Percentiles rank a stretch among this genome's conserved stretches.
These are phyloP conservation scores for Thinocorus orbignyianus DNA, from an alignment of 2,113 vertebrate genomes.

Conservation along the genomic window DNA sequence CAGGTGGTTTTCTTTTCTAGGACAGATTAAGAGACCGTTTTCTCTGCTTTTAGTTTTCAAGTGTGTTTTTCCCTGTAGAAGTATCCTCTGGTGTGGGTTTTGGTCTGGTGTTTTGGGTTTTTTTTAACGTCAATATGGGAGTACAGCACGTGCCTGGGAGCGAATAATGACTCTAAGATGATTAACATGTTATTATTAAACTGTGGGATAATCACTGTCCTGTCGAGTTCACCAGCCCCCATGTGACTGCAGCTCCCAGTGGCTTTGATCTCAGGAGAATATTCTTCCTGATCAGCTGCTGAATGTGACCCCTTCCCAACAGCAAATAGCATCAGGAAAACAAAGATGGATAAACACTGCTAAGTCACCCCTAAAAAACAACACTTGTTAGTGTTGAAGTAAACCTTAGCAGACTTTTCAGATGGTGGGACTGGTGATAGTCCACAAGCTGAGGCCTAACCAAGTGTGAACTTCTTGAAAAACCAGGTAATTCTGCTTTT, in stretches of 20 bases:
- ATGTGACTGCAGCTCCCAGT: not conserved
- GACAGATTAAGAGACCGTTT: not conserved
- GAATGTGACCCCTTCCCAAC: not conserved
- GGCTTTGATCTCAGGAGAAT: not conserved
- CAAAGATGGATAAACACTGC: not conserved
- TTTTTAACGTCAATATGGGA: not conserved
- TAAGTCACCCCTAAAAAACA: not conserved
- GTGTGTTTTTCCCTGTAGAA: not conserved
- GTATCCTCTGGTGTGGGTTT: not conserved
- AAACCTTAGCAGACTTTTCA: not conserved
- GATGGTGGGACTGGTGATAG: not conserved
- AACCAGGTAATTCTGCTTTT: not conserved
- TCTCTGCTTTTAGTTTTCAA: not conserved
- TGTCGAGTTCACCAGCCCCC: constrained; percentile 36
- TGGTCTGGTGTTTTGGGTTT: not conserved
- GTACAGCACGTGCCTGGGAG: not conserved
- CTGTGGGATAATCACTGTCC: constrained; percentile 41
- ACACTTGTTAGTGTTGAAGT: not conserved
- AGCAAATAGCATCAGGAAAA: not conserved
- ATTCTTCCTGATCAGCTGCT: not conserved
- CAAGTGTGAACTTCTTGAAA: not conserved
- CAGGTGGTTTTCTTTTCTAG: not conserved
- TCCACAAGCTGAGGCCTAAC: not conserved
- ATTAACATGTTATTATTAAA: constrained; percentile 68
- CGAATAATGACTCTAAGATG: constrained; percentile 31